A percentile compares a stretch with the other conserved stretches of the same genome.
phyloP scores from a whole-genome alignment of 2,888 invertebrate species.

The Cantharis rustica region DNA sequence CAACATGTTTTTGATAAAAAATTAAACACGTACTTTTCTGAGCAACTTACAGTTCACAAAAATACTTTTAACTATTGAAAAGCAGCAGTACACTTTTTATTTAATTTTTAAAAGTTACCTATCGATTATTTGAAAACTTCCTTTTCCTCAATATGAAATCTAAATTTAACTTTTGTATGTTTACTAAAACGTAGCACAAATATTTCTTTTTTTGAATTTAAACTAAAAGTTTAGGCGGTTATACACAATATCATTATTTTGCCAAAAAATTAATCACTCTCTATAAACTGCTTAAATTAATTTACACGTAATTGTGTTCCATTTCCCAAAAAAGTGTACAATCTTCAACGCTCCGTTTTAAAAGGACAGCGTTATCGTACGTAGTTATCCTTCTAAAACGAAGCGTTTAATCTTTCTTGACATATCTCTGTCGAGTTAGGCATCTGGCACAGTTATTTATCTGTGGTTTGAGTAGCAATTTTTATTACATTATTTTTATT shows the following conservation, averaged over 20 bases:
- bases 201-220: too few relatives aligned
- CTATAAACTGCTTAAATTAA: background rate
- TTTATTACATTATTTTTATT: background rate
- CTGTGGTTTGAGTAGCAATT: background rate
- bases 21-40: background rate
- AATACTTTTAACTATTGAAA: background rate
- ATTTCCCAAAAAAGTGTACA: background rate
- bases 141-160: background rate
- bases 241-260: background rate
- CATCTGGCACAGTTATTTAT: background rate
- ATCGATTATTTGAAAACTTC: background rate
- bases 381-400: background rate
- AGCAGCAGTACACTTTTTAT: background rate
- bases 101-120: background rate
- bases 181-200: background rate
- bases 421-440: background rate
- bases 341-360: background rate
- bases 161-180: background rate
- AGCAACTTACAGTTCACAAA: background rate
- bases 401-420: background rate
- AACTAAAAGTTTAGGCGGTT: background rate
- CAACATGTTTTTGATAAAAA: background rate
- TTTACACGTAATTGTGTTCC: background rate
- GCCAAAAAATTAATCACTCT: background rate
- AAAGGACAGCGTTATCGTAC: background rate